Conservation (phyloP, 1,140 invertebrate species). For the Heliconius hermathena region DNA sequence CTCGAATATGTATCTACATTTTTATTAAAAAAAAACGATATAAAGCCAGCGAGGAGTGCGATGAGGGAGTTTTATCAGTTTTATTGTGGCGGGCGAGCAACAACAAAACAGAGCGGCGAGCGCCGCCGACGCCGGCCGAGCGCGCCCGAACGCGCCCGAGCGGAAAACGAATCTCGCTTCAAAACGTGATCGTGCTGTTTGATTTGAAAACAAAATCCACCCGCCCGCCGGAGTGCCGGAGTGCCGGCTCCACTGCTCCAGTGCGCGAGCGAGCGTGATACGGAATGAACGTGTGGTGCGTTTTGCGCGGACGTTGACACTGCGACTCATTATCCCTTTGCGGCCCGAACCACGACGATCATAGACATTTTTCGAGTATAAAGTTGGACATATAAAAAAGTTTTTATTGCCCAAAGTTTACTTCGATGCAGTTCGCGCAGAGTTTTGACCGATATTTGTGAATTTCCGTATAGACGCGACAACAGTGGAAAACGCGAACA, state of each 20-base stretch:
- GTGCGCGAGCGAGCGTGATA: constrained; percentile 80
- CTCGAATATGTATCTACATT: constrained; percentile 4
- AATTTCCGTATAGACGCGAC: constrained; percentile 81
- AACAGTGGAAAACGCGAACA: constrained; percentile 74
- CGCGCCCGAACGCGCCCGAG: constrained; percentile 63
- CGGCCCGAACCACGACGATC: constrained; percentile 69
- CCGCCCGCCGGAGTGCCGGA: constrained; percentile 51
- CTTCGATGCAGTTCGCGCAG: constrained; percentile 71
- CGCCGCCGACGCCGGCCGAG: constrained; percentile 58
- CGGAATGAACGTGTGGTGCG: constrained; percentile 81
- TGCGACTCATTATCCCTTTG: constrained; percentile 74
- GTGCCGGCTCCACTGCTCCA: constrained; percentile 35
- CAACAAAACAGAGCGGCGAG: constrained; percentile 66
- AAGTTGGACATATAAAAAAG: constrained; percentile 67
- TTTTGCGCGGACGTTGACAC: constrained; percentile 79
- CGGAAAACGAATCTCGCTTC: constrained; percentile 73
- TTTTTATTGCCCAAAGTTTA: constrained; percentile 67
- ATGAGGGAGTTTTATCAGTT: constrained; percentile 49
- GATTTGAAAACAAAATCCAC: constrained; percentile 80
- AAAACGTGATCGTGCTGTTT: constrained; percentile 78
- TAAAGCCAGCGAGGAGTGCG: constrained; percentile 21
- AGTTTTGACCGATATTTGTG: constrained; percentile 76
- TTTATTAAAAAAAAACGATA: constrained; percentile 16
- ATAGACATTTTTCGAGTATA: constrained; percentile 72
- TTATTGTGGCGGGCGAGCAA: constrained; percentile 55